Conservation (phyloP, 2,797 vertebrate genomes). For the Propithecus deckenii region DNA sequence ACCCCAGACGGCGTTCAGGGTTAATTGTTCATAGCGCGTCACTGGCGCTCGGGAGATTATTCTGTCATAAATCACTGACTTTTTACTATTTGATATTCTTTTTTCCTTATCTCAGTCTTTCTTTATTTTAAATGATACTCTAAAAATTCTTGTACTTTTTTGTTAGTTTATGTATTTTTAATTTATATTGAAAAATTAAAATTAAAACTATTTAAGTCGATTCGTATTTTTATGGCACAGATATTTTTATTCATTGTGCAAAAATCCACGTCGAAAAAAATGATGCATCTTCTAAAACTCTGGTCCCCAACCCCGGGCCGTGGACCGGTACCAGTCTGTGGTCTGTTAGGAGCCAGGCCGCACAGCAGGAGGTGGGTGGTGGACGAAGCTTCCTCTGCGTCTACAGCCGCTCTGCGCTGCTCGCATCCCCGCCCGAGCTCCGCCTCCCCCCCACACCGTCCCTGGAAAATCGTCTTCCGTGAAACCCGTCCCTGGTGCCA, state of each 20-base stretch:
- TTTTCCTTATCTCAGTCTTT: neutral
- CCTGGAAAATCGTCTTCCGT: too few relatives aligned
- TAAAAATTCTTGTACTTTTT: neutral
- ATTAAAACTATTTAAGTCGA: neutral
- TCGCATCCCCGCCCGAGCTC: rapidly evolving
- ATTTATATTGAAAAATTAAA: neutral
- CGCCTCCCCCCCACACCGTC: too few relatives aligned
- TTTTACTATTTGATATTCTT: neutral
- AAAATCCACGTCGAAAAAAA: neutral
- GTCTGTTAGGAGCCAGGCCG: too few relatives aligned
- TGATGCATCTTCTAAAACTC: neutral
- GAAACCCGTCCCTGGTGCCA: too few relatives aligned
- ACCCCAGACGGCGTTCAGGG: neutral
- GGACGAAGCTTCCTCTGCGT: too few relatives aligned
- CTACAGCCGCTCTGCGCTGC: too few relatives aligned
- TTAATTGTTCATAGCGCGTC: neutral
- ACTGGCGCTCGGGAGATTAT: rapidly evolving
- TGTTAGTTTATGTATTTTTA: neutral
- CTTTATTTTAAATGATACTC: neutral
- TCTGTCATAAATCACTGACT: neutral
- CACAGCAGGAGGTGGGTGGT: too few relatives aligned
- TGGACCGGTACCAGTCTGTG: rapidly evolving
- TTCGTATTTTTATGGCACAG: neutral
- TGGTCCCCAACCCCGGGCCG: too few relatives aligned
- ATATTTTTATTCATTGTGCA: neutral